Base-by-base conservation (phyloP, 2,113 vertebrate genomes). In the Corythornis cristatus region DNA sequence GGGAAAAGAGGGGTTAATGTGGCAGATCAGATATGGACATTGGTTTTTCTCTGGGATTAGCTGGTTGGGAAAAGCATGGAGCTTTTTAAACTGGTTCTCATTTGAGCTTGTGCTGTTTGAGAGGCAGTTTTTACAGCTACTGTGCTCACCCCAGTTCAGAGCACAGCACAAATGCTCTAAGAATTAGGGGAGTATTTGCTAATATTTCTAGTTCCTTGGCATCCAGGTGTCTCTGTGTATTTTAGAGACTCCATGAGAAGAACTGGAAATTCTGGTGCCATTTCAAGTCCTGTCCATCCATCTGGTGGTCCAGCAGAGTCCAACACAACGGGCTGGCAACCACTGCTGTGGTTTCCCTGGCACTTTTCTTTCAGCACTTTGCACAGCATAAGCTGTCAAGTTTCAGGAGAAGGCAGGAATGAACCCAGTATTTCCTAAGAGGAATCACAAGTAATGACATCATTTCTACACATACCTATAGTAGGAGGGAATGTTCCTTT, bases 121-220 rank as follows among this genome's bases (percentile, higher is more conserved):
- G 70, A 82, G 25, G 8, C 53, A 61, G 20, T 42, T 86, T 78
- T 75, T 50, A 85, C 72, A 78, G 19, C 35, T 53, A 3, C 7
- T 0, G 16, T 20, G 8, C n/a, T 78, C 65, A 75, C 25, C 43
- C 8, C 29, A 54, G 46, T 13, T 76, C 66, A 87, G 50, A 50
- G 19, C 75, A 53, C 2, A 5, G 11, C 37, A 25, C 0, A 0
- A 86, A 54, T 1, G 0, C 40, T 65, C 19, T 12, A 68, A 58
- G 45, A 45, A 45, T 46, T 68, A n/a, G n/a, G 71, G 56, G 12
- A 68, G 7, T 33, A 23, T 42, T 57, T 79, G 48, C 9, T 82
- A 73, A 46, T 54, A 67, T 68, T 90, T 82, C 50, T 28, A 76
- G 66, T 76, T 70, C 45, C 76, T 78, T 54, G 66, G 54, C 54